Base-by-base conservation (phyloP, 2,888 invertebrate species). In the Agapetus fuscipes region DNA sequence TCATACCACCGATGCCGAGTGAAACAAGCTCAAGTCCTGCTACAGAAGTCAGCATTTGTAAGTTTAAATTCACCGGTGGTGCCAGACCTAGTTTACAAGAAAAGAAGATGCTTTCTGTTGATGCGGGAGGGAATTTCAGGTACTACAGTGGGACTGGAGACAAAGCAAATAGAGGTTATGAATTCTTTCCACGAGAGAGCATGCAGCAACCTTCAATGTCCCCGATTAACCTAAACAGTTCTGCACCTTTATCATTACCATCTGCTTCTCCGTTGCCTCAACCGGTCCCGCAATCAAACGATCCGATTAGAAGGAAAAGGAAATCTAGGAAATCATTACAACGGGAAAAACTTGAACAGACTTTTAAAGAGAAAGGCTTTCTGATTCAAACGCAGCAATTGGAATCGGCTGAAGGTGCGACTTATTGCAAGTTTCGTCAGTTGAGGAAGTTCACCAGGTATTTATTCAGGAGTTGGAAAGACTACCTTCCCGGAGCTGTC, bases 31-130 rank as follows among this genome's bases (percentile, higher is more conserved):
- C 79, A 4, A 74, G 79, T 3, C 85, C 86, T 0, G 81, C 85
- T 0, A 83, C 85, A 0, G 86, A 87, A 60, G 90, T 87, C 28
- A 85, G 85, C 59, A 91, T 91, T 54, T 91, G 91, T 58, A 91
- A 91, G 60, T 91, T 91, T 56, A 91, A 91, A 58, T 90, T 91
- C 57, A 90, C 89, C 0, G 90, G 90, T 0, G 91, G 91, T 0
- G 86, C 88, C 0, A 87, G 88, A 49, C 91, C 91, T 0, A 82
- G 82, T 41, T 57, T 91, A 32, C 88, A 91, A 56, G 90, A 91
- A 55, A 91, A 91, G 62, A 91, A 91, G 60, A 89, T 89, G 79
- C 69, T 91, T 0, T 88, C 88, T 0, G 88, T 91, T 0, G 90
- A 90, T 57, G 81, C 88, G 0, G 88, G 87, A 2, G 90, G 90